Conservation (phyloP, 2,797 vertebrate species). For the Myotis pilosus region DNA sequence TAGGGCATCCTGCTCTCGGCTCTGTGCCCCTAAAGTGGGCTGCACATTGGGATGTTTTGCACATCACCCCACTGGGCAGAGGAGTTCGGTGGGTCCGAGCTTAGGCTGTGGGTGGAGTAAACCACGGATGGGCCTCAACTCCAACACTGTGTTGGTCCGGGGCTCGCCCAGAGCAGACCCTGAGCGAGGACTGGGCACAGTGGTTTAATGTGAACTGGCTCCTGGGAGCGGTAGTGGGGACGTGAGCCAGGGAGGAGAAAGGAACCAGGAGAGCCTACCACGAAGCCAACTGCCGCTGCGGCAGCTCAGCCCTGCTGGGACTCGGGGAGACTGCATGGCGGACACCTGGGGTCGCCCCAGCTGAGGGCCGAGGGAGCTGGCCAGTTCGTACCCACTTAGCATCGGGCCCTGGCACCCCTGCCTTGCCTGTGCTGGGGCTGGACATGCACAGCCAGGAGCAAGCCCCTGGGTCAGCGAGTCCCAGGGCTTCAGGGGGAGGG, state of each 20-base stretch:
- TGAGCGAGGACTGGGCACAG: background rate
- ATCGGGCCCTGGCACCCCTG: accelerated
- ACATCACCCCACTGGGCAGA: background rate
- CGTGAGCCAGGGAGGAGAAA: background rate
- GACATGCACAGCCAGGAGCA: background rate
- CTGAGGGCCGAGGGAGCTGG: background rate
- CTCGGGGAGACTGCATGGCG: accelerated
- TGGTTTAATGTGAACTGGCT: background rate
- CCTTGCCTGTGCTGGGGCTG: background rate
- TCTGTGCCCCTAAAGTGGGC: background rate
- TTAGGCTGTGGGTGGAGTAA: background rate
- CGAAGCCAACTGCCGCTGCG: accelerated
- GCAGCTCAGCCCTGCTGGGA: background rate
- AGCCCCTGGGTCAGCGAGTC: background rate
- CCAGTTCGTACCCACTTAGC: accelerated
- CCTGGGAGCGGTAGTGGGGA: background rate
- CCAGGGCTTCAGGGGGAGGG: background rate
- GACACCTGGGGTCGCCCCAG: accelerated
- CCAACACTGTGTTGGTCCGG: background rate
- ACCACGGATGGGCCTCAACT: background rate
- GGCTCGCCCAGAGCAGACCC: background rate
- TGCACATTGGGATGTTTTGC: background rate
- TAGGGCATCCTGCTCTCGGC: accelerated
- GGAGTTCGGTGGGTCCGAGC: background rate
- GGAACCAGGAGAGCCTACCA: background rate